Percentiles rank a stretch among this genome's conserved stretches.
Conservation (phyloP, 2,888 invertebrate genomes). For the Emmelina monodactyla region DNA sequence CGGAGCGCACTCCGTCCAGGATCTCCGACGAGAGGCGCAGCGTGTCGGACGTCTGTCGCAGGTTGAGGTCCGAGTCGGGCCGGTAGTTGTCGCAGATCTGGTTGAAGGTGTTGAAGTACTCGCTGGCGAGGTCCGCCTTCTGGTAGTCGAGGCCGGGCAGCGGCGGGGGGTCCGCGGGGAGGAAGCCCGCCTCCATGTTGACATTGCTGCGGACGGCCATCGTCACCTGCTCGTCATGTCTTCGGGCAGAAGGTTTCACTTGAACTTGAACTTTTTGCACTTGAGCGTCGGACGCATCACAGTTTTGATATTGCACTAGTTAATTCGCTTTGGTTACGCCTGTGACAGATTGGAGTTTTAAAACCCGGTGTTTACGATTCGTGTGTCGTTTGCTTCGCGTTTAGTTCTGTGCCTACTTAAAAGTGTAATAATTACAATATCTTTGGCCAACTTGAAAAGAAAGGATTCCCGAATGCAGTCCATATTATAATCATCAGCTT, state of each 20-base stretch:
- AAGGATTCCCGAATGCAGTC: too few species aligned
- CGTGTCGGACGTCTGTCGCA: constrained; percentile 48
- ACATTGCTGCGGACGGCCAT: constrained; percentile 47
- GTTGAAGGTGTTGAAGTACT: constrained; percentile 57
- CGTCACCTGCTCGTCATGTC: constrained; percentile 12
- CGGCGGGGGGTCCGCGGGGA: constrained; percentile 67
- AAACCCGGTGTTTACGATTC: not conserved
- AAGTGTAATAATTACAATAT: too few species aligned
- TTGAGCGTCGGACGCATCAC: constrained; percentile 33
- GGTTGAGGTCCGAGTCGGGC: constrained; percentile 35
- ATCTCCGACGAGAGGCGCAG: constrained; percentile 48
- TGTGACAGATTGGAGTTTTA: too few species aligned
- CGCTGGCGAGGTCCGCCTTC: constrained; percentile 41
- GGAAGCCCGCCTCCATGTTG: constrained; percentile 55
- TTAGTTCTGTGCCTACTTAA: too few species aligned
- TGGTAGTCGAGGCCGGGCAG: constrained; percentile 42
- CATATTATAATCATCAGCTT: too few species aligned
- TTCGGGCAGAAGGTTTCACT: constrained; percentile 18
- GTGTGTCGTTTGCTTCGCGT: too few species aligned
- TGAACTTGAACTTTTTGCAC: constrained; percentile 46
- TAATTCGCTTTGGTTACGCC: not conserved
- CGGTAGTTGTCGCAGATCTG: constrained; percentile 55
- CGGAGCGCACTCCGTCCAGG: constrained; percentile 30
- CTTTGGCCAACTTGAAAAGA: too few species aligned
- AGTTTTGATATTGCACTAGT: constrained; percentile 19